Evolutionary conservation across 2,797 vertebrate genomes (phyloP).

Genomic region (Typhlichthys eigenmanni): DNA sequence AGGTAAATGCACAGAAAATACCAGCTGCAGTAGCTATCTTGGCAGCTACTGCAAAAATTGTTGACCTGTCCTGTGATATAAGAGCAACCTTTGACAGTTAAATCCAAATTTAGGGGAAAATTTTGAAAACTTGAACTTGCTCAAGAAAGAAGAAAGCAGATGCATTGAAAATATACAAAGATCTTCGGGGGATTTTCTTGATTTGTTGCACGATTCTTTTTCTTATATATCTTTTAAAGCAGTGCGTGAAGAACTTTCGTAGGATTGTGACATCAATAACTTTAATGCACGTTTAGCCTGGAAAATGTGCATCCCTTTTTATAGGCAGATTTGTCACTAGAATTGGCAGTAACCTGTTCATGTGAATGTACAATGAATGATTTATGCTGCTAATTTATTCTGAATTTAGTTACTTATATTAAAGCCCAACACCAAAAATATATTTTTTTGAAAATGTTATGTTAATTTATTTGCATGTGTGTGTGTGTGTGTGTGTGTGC

Average conservation of each 20-base stretch:
- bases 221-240: conserved; percentile 7
- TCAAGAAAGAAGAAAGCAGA: conserved; percentile 1
- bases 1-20: conserved; percentile 1
- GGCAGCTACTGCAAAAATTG: not conserved
- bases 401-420: conserved; percentile 55
- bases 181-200: conserved; percentile 40
- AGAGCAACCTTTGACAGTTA: not conserved
- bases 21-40: no score
- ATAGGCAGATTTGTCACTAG: conserved; percentile 30
- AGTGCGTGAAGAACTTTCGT: not conserved
- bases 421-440: conserved; percentile 60
- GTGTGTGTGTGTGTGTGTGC: conserved; percentile 41
- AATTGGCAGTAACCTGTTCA: conserved; percentile 42
- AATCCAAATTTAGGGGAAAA: not conserved
- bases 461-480: conserved; percentile 79
- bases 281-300: conserved; percentile 47
- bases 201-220: conserved; percentile 39
- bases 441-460: conserved; percentile 57
- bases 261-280: conserved; percentile 32
- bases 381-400: conserved; percentile 69
- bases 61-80: no score
- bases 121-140: no score
- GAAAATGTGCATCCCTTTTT: conserved; percentile 29
- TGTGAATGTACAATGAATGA: conserved; percentile 60
- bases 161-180: conserved; percentile 28